Evolutionary conservation across 1,140 invertebrate genomes (phyloP), one percentile per base, ranked within the genome.

Genomic region (Spodoptera frugiperda): DNA sequence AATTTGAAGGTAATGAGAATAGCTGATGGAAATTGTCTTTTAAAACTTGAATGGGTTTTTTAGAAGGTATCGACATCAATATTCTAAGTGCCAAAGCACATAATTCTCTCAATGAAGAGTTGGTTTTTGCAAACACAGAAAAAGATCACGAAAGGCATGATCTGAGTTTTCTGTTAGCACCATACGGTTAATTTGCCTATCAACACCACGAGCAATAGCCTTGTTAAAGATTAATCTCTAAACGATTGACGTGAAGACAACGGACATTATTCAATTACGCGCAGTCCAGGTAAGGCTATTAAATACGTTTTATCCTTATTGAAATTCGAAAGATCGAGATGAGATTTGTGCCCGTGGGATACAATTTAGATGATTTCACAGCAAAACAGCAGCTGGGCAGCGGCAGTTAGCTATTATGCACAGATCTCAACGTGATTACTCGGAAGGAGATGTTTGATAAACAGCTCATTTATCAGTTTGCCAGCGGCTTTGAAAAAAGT

Each of bases 391-490:
- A 91, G 89, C 89, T 90, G 89, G 81, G 55, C 68, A 79, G 82
- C 87, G 84, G 77, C 82, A 65, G 79, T 80, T 61, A 21, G 57
- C 76, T 78, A 86, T 87, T 89, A 87, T 84, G 77, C 73, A 68
- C 77, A 85, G 89, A 90, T 90, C 78, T 74, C 77, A 67, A 77
- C 73, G 75, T 85, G 90, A 91, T 91, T 91, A 89, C 86, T 65
- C 65, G 75, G 86, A 91, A 89, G 80, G 84, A 89, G 90, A 92
- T 91, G 87, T 90, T 91, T 91, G 88, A 91, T 91, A 91, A 91
- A 88, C 86, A 88, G 82, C 74, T 87, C 85, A 89, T 87, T 90
- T 91, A 93, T 91, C 89, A 90, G 87, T 88, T 87, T 70, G 87
- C 89, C 85, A 77, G 81, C 81, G 87, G 90, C 85, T 77, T 68